Conservation (phyloP, 2,113 vertebrate species). For the Melanotaenia duboulayi region DNA sequence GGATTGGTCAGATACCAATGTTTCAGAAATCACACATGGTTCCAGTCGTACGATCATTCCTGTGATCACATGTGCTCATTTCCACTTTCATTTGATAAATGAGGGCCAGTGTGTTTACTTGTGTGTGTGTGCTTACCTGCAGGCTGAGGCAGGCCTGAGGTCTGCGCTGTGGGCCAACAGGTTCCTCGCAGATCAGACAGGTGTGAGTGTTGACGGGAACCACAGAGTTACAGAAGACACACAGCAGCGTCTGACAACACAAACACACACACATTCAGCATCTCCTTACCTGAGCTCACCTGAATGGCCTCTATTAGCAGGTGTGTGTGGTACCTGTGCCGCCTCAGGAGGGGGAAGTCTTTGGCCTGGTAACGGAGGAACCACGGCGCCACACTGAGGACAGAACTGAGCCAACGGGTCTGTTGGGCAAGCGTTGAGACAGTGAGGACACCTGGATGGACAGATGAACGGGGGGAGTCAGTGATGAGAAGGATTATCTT, state of each 20-base stretch:
- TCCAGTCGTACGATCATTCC: too few relatives aligned
- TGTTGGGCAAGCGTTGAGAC: conserved; percentile 81
- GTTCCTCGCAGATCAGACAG: conserved; percentile 91
- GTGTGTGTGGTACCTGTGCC: conserved; percentile 82
- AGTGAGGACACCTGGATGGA: conserved; percentile 84
- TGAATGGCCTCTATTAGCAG: background rate
- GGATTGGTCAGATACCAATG: too few relatives aligned
- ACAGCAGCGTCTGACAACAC: conserved; percentile 82
- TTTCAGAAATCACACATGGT: too few relatives aligned
- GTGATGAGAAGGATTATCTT: background rate
- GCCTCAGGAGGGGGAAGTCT: conserved; percentile 83
- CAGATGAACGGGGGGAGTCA: background rate
- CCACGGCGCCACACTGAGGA: conserved; percentile 86
- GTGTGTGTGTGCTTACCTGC: conserved; percentile 79
- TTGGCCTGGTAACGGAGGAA: conserved; percentile 81
- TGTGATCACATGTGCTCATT: too few relatives aligned
- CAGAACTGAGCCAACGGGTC: conserved; percentile 90
- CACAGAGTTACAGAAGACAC: conserved; percentile 84
- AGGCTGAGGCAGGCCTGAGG: conserved; percentile 77
- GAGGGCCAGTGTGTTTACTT: too few relatives aligned
- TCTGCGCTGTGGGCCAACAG: conserved; percentile 81
- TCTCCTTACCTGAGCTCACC: background rate
- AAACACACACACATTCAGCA: background rate
- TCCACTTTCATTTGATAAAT: too few relatives aligned
- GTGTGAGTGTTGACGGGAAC: conserved; percentile 85